Evolutionary conservation across 2,797 vertebrate species (phyloP).

Genomic region (Ceyx erithaca): DNA sequence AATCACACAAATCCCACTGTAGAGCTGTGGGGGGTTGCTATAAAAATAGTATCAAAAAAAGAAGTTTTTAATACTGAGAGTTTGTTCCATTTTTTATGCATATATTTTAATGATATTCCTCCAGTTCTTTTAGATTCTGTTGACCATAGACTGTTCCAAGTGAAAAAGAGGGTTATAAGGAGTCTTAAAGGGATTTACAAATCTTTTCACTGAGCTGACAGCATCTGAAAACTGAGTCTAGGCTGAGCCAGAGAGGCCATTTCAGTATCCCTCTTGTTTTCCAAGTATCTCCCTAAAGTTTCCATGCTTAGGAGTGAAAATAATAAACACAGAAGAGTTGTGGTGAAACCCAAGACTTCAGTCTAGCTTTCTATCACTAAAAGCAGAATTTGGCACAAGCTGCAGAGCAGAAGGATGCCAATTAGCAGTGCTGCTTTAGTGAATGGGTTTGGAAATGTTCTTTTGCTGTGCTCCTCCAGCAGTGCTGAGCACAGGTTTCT

Average conservation of each 20-base stretch:
- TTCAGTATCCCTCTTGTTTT: neutral
- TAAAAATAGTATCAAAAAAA: neutral
- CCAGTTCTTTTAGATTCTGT: neutral
- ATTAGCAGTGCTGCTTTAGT: neutral
- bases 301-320: neutral
- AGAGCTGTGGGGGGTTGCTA: neutral
- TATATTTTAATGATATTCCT: neutral
- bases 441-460: neutral
- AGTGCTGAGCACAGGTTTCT: neutral
- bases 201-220: neutral
- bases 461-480: neutral
- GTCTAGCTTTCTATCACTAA: neutral
- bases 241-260: neutral
- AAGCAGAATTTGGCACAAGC: neutral
- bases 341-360: neutral
- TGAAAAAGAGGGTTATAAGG: neutral
- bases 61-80: neutral
- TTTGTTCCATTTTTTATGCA: neutral
- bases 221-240: neutral
- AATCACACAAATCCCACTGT: neutral
- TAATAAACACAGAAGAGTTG: neutral
- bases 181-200: neutral
- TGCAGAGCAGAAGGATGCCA: neutral
- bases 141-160: neutral
- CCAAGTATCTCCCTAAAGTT: neutral